Evolutionary conservation across 2,888 invertebrate genomes (phyloP).

Genomic region (Mesorhabditis spiculigera): DNA sequence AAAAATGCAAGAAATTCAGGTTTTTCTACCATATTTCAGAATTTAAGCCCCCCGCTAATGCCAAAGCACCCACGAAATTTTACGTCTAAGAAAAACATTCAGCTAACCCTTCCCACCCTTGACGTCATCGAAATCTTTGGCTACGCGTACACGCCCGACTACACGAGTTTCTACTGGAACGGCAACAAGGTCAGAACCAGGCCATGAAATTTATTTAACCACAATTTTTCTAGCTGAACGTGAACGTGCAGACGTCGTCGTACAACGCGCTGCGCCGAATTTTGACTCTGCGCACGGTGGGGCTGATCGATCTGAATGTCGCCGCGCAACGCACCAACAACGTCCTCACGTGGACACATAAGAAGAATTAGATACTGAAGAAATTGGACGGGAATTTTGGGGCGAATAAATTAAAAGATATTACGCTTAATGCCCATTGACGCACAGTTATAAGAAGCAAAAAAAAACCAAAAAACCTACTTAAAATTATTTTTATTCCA

Average conservation of each 20-base stretch:
- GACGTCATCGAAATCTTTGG: conserved; percentile 41
- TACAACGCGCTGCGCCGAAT: not conserved
- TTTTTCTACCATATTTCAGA: too few species aligned
- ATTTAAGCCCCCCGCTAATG: too few species aligned
- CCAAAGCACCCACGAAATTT: too few species aligned
- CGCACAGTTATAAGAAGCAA: too few species aligned
- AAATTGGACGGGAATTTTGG: not conserved
- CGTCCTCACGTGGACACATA: not conserved
- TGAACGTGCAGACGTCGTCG: conserved; percentile 9
- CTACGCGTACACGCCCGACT: conserved; percentile 28
- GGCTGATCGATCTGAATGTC: conserved; percentile 1
- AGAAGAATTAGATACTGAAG: not conserved
- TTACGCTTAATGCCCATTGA: too few species aligned
- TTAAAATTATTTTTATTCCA: too few species aligned
- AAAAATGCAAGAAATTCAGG: too few species aligned
- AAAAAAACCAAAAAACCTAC: too few species aligned
- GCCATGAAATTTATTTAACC: too few species aligned
- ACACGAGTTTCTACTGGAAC: conserved; percentile 24
- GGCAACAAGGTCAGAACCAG: conserved; percentile 12
- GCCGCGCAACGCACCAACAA: not conserved
- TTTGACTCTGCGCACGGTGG: not conserved
- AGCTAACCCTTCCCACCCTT: conserved; percentile 23
- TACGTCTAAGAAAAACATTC: conserved; percentile 7
- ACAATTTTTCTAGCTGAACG: not conserved
- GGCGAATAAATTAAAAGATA: too few species aligned